Evolutionary conservation across 1,140 invertebrate species (phyloP).

Genomic region (Sinonovacula constricta): DNA sequence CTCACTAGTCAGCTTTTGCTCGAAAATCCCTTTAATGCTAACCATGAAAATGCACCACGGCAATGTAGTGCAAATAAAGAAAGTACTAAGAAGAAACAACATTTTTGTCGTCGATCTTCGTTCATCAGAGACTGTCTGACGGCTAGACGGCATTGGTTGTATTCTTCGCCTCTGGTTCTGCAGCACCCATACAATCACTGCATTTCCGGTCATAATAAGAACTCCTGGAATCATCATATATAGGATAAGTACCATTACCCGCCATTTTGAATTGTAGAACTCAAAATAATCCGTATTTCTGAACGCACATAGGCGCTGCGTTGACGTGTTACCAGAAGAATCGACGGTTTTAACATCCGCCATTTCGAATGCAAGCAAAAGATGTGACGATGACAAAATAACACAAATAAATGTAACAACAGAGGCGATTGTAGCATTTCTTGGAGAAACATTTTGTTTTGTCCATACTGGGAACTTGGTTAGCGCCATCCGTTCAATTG

Average conservation of each 20-base stretch:
- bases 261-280: neutral
- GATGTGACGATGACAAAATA: neutral
- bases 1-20: neutral
- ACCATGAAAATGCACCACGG: neutral
- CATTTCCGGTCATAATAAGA: neutral
- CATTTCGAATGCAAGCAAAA: neutral
- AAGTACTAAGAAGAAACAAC: conserved; percentile 2
- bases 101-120: neutral
- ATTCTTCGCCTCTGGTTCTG: neutral
- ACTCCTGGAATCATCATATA: neutral
- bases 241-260: neutral
- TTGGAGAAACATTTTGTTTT: neutral
- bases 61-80: conserved; percentile 10
- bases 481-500: neutral
- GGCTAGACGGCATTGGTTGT: neutral
- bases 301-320: neutral
- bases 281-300: neutral
- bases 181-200: neutral
- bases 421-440: no score
- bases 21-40: neutral
- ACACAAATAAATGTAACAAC: neutral
- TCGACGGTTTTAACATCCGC: neutral
- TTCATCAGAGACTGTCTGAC: neutral
- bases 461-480: neutral
- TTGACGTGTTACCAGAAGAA: neutral